Base-by-base conservation (phyloP, 2,888 invertebrate species). In the Gasteruption jaculator region DNA sequence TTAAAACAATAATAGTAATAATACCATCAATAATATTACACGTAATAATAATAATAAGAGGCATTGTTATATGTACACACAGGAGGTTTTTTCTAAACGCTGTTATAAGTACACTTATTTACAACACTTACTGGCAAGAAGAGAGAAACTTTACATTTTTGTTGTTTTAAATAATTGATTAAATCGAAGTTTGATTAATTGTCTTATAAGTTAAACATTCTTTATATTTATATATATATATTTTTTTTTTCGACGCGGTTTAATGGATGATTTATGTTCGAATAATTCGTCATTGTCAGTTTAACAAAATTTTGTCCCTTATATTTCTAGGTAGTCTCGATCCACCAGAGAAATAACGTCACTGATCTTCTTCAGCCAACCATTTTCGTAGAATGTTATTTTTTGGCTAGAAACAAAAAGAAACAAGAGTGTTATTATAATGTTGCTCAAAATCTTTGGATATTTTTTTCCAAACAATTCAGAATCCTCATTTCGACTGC, bases 31-130 rank as follows among this genome's bases (percentile, higher is more conserved):
- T n/a, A n/a, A n/a, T n/a, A n/a, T n/a, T n/a, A n/a, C n/a, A n/a
- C n/a, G n/a, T n/a, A n/a, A n/a, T n/a, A n/a, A n/a, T n/a, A n/a
- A n/a, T n/a, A n/a, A n/a, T n/a, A n/a, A n/a, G n/a, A n/a, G n/a
- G n/a, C n/a, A n/a, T 49, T 38, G 41, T 49, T 56, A 57, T 66
- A 62, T 68, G 58, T 67, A 69, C 68, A 68, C 65, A 65, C 65
- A 66, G 58, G 60, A 61, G 61, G 62, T n/a, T n/a, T n/a, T n/a
- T n/a, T n/a, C 61, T 67, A 63, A 60, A 64, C 66, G 70, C 68
- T 68, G 70, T n/a, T n/a, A n/a, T 70, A 71, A 69, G 70, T 71
- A 71, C 69, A 69, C 62, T 63, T 71, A 71, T 71, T 69, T 70
- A 70, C 70, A 67, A 68, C 67, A 69, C 68, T 66, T 58, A 62